Evolutionary conservation across 2,113 vertebrate genomes (phyloP).

Genomic region (Rhodinocichla rosea): DNA sequence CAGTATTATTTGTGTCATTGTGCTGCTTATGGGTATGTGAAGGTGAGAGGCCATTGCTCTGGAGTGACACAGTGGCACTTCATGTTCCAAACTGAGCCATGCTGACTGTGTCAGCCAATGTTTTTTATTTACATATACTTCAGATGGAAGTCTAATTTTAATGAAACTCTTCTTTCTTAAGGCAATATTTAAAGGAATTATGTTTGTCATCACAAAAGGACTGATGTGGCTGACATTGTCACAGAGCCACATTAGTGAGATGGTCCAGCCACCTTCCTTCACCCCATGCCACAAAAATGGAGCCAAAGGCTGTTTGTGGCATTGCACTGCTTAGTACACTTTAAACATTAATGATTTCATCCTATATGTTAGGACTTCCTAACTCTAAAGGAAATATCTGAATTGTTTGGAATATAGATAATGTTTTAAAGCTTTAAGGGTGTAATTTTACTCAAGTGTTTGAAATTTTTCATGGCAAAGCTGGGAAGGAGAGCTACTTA

Average conservation of each 20-base stretch:
- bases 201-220: neutral
- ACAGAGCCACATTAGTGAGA: neutral
- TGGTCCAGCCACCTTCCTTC: neutral
- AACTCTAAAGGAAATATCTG: neutral
- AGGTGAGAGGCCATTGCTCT: constrained; percentile 7
- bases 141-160: constrained; percentile 23
- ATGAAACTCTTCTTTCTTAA: neutral
- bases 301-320: neutral
- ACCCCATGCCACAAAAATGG: neutral
- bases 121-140: constrained; percentile 34
- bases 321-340: neutral
- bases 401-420: neutral
- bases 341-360: constrained; percentile 14
- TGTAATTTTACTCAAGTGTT: neutral
- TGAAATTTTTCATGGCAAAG: neutral
- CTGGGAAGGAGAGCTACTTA: neutral
- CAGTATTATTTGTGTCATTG: neutral
- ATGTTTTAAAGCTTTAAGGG: neutral
- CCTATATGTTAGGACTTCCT: neutral
- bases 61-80: constrained; percentile 6
- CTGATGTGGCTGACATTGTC: neutral
- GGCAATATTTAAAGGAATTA: neutral
- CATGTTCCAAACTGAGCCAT: constrained; percentile 13
- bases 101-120: constrained; percentile 40
- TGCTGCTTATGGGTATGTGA: neutral